A percentile compares a stretch with the other conserved stretches of the same genome.
Evolutionary conservation across 2,888 invertebrate genomes (phyloP).

Genomic region (Pristionchus exspectatus): DNA sequence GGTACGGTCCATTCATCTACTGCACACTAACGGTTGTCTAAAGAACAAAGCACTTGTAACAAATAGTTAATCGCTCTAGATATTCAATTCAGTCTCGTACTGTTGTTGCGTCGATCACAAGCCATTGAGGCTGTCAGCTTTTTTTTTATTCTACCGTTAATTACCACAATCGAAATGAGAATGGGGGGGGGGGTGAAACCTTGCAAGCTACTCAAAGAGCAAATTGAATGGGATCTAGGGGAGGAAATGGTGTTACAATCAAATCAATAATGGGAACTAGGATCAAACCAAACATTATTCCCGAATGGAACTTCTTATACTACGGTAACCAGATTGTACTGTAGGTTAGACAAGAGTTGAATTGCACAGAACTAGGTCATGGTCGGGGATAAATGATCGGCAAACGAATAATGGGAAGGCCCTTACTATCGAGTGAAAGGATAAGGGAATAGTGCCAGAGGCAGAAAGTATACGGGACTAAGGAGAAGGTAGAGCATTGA

Average conservation of each 20-base stretch:
- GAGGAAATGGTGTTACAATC: constrained; percentile 18
- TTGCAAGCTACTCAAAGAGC: constrained; percentile 10
- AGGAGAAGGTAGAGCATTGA: neutral
- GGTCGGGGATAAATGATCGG: neutral
- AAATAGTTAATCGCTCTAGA: neutral
- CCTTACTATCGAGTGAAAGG: neutral
- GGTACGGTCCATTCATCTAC: constrained; percentile 14
- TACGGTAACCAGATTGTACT: constrained; percentile 1
- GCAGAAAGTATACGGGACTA: neutral
- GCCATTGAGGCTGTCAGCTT: neutral
- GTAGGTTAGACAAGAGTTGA: neutral
- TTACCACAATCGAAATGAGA: constrained; percentile 23
- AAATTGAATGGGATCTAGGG: neutral
- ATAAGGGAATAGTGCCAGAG: neutral
- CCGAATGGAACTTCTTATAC: neutral
- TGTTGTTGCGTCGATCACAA: neutral
- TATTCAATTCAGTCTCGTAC: neutral
- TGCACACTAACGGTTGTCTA: neutral
- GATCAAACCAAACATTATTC: constrained; percentile 4
- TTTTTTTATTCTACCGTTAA: neutral
- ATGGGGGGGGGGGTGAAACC: neutral
- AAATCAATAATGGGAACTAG: neutral
- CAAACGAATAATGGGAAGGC: neutral
- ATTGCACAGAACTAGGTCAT: constrained; percentile 36
- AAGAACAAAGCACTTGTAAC: neutral